A percentile compares a stretch with the other conserved stretches of the same genome.
These are phyloP conservation scores for Drosophila punjabiensis DNA, from an alignment of 1,140 invertebrate genomes.

Conservation along the genomic window DNA sequence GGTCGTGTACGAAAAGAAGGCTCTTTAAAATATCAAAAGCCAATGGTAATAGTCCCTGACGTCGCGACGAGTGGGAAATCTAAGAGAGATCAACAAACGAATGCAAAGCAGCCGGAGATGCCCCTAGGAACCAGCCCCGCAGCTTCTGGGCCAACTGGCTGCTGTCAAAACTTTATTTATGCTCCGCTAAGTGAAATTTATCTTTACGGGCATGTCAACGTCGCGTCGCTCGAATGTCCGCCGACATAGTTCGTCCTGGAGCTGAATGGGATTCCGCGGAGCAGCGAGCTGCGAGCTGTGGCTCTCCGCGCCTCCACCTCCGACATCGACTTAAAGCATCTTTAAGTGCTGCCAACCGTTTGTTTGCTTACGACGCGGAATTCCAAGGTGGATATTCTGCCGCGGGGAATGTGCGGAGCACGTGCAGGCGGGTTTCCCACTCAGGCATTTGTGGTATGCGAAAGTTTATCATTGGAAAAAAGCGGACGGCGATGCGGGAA, in stretches of 20 bases:
- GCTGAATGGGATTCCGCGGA: conserved; percentile 44
- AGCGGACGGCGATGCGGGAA: conserved; percentile 17
- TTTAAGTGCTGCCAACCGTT: conserved; percentile 51
- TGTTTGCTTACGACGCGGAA: conserved; percentile 57
- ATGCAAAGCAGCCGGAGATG: conserved; percentile 43
- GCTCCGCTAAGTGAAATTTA: conserved; percentile 81
- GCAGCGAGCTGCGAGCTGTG: conserved; percentile 7
- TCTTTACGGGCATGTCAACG: conserved; percentile 77
- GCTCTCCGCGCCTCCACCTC: not conserved
- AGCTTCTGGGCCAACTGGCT: conserved; percentile 31
- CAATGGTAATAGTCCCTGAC: conserved; percentile 48
- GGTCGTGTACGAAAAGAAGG: conserved; percentile 14
- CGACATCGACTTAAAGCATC: conserved; percentile 59
- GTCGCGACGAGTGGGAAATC: conserved; percentile 25
- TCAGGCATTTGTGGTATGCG: conserved; percentile 28
- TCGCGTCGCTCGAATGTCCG: conserved; percentile 16
- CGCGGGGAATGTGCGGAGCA: conserved; percentile 26
- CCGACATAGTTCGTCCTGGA: conserved; percentile 26
- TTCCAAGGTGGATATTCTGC: conserved; percentile 52
- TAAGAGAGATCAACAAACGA: conserved; percentile 34
- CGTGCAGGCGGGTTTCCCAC: conserved; percentile 22
- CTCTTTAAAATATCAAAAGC: conserved; percentile 58
- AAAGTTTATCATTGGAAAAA: conserved; percentile 38
- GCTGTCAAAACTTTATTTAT: conserved; percentile 81
- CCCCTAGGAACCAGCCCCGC: conserved; percentile 50